Conservation (phyloP, 2,797 vertebrate species). For the Acrocephalus scirpaceus region DNA sequence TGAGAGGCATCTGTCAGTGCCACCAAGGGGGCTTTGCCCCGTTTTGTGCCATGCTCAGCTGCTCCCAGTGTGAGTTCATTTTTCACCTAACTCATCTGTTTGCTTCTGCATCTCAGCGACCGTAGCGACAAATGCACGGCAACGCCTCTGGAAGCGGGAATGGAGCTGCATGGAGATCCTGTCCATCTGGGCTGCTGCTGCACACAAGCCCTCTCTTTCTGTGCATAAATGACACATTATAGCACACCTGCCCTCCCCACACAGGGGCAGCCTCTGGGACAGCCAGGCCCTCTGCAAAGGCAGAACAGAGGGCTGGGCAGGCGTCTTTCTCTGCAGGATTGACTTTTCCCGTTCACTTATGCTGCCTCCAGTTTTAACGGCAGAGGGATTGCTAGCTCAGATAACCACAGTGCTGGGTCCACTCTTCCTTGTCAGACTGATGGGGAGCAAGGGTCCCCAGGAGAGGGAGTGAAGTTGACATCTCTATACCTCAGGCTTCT, state of each 20-base stretch:
- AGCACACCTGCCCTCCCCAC: not conserved
- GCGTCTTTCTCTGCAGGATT: not conserved
- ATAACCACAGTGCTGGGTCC: not conserved
- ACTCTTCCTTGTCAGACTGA: not conserved
- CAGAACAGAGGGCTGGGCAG: not conserved
- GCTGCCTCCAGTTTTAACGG: not conserved
- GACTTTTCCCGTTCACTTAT: not conserved
- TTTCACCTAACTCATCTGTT: not conserved
- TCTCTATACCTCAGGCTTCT: not conserved
- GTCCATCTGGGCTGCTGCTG: not conserved
- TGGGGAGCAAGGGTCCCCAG: not conserved
- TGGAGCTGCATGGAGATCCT: rapidly evolving
- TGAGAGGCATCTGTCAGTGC: not conserved
- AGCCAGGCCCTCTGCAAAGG: not conserved
- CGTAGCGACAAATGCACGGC: rapidly evolving
- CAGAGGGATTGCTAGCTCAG: not conserved
- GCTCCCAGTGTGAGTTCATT: not conserved
- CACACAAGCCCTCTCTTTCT: not conserved
- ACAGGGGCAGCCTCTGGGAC: not conserved
- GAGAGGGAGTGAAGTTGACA: not conserved
- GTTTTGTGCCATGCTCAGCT: not conserved
- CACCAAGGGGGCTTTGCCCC: not conserved
- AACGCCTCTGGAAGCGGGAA: rapidly evolving
- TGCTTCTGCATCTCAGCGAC: not conserved
- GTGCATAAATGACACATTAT: not conserved